phyloP scores from a whole-genome alignment of 2,888 invertebrate species.

The Stratiomys singularior region DNA sequence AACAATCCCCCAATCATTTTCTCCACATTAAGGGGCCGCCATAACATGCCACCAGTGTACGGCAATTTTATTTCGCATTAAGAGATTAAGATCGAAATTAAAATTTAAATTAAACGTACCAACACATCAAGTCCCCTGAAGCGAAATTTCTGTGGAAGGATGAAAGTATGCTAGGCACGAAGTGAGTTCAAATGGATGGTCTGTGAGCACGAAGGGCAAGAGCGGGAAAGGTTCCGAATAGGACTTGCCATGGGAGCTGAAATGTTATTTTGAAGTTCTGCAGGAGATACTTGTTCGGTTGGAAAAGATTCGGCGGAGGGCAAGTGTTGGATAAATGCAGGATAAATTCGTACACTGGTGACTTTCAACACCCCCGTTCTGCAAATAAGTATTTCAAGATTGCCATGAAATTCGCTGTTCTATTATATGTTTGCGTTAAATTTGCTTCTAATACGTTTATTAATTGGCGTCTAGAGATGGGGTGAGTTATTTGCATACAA shows the following conservation, averaged over 20 bases:
- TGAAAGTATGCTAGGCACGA: not conserved
- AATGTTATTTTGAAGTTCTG: slow-evolving; percentile 23
- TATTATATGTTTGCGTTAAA: slow-evolving; percentile 53
- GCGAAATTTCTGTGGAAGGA: not conserved
- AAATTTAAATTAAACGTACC: slow-evolving; percentile 64
- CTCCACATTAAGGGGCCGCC: slow-evolving; percentile 53
- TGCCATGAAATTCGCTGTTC: not conserved
- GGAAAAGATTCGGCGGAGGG: not conserved
- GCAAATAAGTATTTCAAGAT: slow-evolving; percentile 8
- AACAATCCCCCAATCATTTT: slow-evolving; percentile 53
- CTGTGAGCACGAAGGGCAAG: not conserved
- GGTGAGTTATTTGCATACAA: no score
- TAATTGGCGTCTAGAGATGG: no score
- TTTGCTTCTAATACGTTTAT: slow-evolving; percentile 54
- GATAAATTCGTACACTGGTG: not conserved
- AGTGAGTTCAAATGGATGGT: not conserved
- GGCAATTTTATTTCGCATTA: slow-evolving; percentile 65
- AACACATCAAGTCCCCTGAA: slow-evolving; percentile 40
- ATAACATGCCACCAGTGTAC: slow-evolving; percentile 61
- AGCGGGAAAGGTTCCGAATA: not conserved
- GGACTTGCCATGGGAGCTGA: slow-evolving; percentile 22
- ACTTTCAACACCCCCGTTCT: slow-evolving; percentile 39
- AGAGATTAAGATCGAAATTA: slow-evolving; percentile 66
- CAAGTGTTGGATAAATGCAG: not conserved
- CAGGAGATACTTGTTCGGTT: not conserved